Evolutionary conservation across 2,797 vertebrate species (phyloP).

Genomic region (Garrulus glandarius): DNA sequence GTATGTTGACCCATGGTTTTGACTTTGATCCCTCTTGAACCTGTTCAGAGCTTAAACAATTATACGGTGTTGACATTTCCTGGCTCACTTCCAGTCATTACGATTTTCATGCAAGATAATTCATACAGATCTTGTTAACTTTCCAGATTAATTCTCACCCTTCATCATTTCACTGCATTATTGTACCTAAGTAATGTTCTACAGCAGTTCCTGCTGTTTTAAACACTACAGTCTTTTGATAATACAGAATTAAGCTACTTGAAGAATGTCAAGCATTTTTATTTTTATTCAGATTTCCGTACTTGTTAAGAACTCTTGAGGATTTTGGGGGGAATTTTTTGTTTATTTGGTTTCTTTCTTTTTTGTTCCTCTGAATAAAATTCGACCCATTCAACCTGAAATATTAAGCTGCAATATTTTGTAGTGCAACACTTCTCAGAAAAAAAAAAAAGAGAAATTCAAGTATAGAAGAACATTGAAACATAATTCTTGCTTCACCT

Average conservation of each 20-base stretch:
- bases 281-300: background rate
- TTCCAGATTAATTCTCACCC: background rate
- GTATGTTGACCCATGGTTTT: background rate
- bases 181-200: background rate
- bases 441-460: background rate
- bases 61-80: background rate
- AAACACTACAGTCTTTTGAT: background rate
- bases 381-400: background rate
- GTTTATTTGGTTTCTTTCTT: background rate
- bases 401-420: background rate
- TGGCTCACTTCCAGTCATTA: background rate
- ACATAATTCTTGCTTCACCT: fast-evolving
- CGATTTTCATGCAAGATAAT: background rate
- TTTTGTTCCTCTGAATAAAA: background rate
- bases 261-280: background rate
- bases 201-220: background rate
- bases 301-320: background rate
- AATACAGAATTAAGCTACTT: background rate
- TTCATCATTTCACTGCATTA: background rate
- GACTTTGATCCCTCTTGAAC: background rate
- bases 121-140: background rate
- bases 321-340: background rate
- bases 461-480: background rate
- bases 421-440: background rate
- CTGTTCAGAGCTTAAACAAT: background rate